Conservation (phyloP, 2,113 vertebrate species). For the Phycodurus eques region DNA sequence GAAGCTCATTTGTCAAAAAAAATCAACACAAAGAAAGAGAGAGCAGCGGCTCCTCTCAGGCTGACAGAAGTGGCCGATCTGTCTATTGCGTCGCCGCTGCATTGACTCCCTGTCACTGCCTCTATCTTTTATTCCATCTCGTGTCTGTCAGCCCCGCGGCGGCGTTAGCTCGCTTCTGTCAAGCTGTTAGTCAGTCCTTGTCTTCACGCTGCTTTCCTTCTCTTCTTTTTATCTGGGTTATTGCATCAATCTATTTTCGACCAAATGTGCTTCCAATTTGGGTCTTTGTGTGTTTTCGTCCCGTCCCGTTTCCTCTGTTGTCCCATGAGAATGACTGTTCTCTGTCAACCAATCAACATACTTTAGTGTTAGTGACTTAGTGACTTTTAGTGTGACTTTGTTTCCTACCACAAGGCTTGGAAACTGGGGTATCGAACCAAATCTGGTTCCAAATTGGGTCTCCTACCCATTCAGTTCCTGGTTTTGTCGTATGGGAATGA, state of each 20-base stretch:
- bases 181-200: constrained; percentile 29
- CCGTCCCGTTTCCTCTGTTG: neutral
- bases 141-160: constrained; percentile 37
- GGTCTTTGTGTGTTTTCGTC: neutral
- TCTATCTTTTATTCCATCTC: constrained; percentile 48
- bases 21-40: constrained; percentile 12
- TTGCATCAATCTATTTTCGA: neutral
- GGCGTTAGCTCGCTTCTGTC: constrained; percentile 57
- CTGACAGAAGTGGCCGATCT: constrained; percentile 26
- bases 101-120: constrained; percentile 50
- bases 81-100: constrained; percentile 46
- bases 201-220: constrained; percentile 30
- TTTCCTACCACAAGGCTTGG: too few relatives aligned
- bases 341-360: too few relatives aligned
- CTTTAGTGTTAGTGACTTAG: too few relatives aligned
- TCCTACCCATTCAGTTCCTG: too few relatives aligned
- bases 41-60: neutral
- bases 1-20: constrained; percentile 11
- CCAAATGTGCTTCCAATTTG: neutral
- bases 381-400: too few relatives aligned
- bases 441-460: too few relatives aligned
- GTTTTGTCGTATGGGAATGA: too few relatives aligned
- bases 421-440: too few relatives aligned
- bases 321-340: neutral
- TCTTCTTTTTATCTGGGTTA: constrained; percentile 17